Evolutionary conservation across 2,888 invertebrate species (phyloP), one percentile per base, ranked within the genome.

Genomic region (Bruchidius siliquastri): DNA sequence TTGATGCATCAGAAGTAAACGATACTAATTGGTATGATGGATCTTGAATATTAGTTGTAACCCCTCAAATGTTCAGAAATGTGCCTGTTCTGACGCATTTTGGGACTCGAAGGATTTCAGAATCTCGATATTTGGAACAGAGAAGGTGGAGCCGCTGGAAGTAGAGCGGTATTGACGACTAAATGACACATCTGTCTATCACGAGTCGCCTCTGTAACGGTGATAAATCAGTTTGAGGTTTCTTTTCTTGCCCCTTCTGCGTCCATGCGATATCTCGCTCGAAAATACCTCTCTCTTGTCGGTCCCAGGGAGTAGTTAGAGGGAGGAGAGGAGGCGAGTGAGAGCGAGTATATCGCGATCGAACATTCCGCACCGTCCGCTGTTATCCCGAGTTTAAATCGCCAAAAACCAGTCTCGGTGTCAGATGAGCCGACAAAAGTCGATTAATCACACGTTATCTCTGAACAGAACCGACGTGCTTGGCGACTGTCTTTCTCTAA

Each of bases 381-480:
- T 30, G 71, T 82, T 82, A 83, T 82, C 83, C 82, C 20, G 79
- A 78, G 76, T 80, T 81, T 80, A 80, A 82, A 84, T 84, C 84
- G 84, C 82, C 85, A 83, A 84, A 85, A 84, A 84, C 83, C 83
- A 82, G 84, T 83, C 82, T 81, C 82, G 82, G 80, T 80, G 82
- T 81, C 82, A 83, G 83, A 84, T 83, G 82, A 84, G 84, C 83
- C 82, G 81, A 71, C 49, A 49, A 49, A 49, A 49, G 49, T 49
- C 68, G 68, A 68, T 68, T 68, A 68, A 68, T 68, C 68, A 49
- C 49, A 1, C 49, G 49, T 49, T 49, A 49, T 49, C 49, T 49
- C 6, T 13, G 49, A 49, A 49, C 49, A 49, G 49, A 13, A 49
- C 49, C 49, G 49, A 49, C 49, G 49, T 49, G 18, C 49, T 49